phyloP scores from a whole-genome alignment of 2,113 vertebrate genomes.

The Larimichthys crocea region DNA sequence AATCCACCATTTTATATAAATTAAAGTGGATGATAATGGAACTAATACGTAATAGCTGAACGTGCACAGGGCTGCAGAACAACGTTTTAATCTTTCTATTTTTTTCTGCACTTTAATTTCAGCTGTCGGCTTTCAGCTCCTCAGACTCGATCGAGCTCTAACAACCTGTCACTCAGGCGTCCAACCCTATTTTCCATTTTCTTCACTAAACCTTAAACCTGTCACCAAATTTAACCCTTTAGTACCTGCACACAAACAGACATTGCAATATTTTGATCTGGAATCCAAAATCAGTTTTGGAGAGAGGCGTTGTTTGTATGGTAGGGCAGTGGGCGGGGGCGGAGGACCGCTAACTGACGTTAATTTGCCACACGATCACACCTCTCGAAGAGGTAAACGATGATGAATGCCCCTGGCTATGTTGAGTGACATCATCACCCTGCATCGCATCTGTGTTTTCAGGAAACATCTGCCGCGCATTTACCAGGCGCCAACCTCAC shows the following conservation, averaged over 20 bases:
- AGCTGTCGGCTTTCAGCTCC: not conserved
- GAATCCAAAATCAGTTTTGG: not conserved
- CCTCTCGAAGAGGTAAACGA: conserved; percentile 52
- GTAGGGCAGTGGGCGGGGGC: not conserved
- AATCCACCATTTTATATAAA: not conserved
- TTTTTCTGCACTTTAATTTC: not conserved
- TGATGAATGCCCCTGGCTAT: conserved; percentile 55
- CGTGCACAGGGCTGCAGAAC: not conserved
- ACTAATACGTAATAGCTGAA: not conserved
- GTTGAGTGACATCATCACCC: conserved; percentile 54
- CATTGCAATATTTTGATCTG: not conserved
- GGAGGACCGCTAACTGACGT: conserved; percentile 22
- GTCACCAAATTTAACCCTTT: not conserved
- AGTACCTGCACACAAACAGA: not conserved
- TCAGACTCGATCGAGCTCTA: conserved; percentile 4
- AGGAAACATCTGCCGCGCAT: conserved; percentile 63
- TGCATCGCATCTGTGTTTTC: conserved; percentile 55
- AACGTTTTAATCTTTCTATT: not conserved
- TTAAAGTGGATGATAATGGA: not conserved
- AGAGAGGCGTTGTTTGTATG: not conserved
- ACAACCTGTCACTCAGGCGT: conserved; percentile 25
- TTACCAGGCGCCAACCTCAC: no score
- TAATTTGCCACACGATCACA: conserved; percentile 58
- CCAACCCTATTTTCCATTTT: not conserved
- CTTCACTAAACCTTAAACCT: not conserved